Base-by-base conservation (phyloP, 2,113 vertebrate species). In the Chaetodon auriga region DNA sequence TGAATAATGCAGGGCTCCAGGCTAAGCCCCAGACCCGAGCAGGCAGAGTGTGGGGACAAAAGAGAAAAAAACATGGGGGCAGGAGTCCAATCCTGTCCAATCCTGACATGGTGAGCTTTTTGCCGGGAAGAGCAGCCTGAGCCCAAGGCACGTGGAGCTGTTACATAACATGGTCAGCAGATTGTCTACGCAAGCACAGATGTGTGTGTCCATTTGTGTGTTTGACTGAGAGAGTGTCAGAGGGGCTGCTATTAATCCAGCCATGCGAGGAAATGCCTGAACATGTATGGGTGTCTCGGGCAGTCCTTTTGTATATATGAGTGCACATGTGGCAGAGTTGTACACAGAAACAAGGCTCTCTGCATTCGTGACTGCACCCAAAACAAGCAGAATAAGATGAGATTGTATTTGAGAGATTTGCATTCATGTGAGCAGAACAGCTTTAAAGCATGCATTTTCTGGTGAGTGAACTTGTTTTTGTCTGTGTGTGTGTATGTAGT, bases 141-240 rank as follows among this genome's bases (percentile, higher is more conserved):
- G 88, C 87, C 78, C 63, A 57, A 69, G 89, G 90, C 93, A 92
- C 83, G 84, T 92, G 91, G 91, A 84, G 82, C 4, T 73, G 46
- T 94, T 94, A 81, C 82, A 90, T 93, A 94, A 94, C 90, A 63
- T 5, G 61, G 85, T 93, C 91, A 92, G 90, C 93, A 93, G 92
- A 94, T 94, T 92, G 89, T 86, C 77, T 82, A 88, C 77, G 63
- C 86, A 92, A 85, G 78, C 86, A 87, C 84, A 75, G 48, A 82
- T 85, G 80, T 85, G 85, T 83, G 77, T 83, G 48, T 68, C 30
- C 30, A 51, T 61, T 55, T 85, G 38, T 41, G 38, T 58, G 65
- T 46, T 69, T 65, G 81, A 77, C 63, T 72, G 77, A 76, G 46
- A 68, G 68, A 68, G 84, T 76, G 74, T 79, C 61, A 80, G 57